Percentiles rank a stretch among this genome's conserved stretches.
These are phyloP conservation scores for Yasuhikotakia modesta DNA, from an alignment of 2,797 vertebrate species.

Conservation along the genomic window DNA sequence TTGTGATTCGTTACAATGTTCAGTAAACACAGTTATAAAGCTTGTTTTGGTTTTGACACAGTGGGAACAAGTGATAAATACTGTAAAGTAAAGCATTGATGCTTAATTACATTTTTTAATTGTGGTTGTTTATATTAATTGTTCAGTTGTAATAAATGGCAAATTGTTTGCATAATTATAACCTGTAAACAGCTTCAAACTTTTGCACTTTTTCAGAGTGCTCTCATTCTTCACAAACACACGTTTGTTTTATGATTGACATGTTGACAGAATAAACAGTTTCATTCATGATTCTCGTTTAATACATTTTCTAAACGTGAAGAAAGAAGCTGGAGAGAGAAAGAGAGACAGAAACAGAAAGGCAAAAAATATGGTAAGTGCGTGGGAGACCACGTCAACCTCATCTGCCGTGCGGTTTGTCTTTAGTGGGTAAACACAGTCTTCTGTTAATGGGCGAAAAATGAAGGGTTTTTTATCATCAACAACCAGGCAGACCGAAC, in stretches of 20 bases:
- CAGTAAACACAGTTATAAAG: too few relatives aligned
- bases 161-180: slow-evolving; percentile 21
- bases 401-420: slow-evolving; percentile 28
- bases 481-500: slow-evolving; percentile 25
- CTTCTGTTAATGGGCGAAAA: slow-evolving; percentile 27
- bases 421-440: slow-evolving; percentile 38
- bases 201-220: neutral
- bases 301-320: neutral
- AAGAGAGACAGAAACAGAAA: neutral
- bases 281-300: slow-evolving; percentile 26
- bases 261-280: neutral
- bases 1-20: too few relatives aligned
- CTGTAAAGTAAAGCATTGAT: too few relatives aligned
- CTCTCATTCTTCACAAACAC: neutral
- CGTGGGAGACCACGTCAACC: slow-evolving; percentile 36
- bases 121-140: neutral
- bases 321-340: neutral
- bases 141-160: neutral
- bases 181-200: neutral
- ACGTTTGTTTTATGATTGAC: neutral
- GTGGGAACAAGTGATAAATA: too few relatives aligned
- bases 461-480: slow-evolving; percentile 44
- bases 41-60: too few relatives aligned
- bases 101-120: neutral
- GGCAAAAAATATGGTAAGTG: slow-evolving; percentile 13